Evolutionary conservation across 92 coral and sea anemone species (phyloP), one percentile per base, ranked within the genome.

Genomic region (Metridium senile): DNA sequence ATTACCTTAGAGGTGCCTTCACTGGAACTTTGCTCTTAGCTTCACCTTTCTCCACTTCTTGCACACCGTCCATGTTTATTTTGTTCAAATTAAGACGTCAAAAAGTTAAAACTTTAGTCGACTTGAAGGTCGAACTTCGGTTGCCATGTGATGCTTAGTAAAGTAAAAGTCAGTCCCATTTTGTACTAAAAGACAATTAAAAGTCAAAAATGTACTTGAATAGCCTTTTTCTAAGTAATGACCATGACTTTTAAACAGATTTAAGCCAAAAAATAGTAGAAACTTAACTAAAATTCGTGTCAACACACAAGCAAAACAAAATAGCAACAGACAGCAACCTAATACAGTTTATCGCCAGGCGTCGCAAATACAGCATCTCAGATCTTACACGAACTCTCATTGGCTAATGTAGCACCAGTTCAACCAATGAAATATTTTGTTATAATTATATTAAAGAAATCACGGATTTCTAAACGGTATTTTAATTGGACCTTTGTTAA

Each of bases 331-430:
- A 39, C 49, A 39, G 49, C 49, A 73, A 43, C 61, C n/a, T n/a
- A 54, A 21, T n/a, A 47, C 58, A 66, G 83, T 78, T 79, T 79
- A 56, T 74, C 17, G 32, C 69, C 74, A 79, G 76, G 77, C 84
- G 84, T 25, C 13, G 68, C 84, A 68, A 70, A 72, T n/a, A n/a
- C 66, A 66, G 54, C 75, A 31, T 27, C 25, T 26, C 39, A 9
- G 2, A 68, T 68, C 67, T 76, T 54, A 82, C 75, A 74, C 43
- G 31, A 16, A 27, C 29, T 77, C 39, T 87, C 81, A 87, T 87
- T 87, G 91, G 87, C 30, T 43, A 1, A 11, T 61, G 3, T 1
- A 13, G 0, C 0, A 28, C 23, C 6, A 6, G 0, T 28, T 33
- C 19, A 19, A 43, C 76, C 84, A 79, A 79, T 68, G 35, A 59